A percentile compares a stretch with the other conserved stretches of the same genome.
These are phyloP conservation scores for Aphelinus certus DNA, from an alignment of 1,140 invertebrate species.

Conservation along the genomic window DNA sequence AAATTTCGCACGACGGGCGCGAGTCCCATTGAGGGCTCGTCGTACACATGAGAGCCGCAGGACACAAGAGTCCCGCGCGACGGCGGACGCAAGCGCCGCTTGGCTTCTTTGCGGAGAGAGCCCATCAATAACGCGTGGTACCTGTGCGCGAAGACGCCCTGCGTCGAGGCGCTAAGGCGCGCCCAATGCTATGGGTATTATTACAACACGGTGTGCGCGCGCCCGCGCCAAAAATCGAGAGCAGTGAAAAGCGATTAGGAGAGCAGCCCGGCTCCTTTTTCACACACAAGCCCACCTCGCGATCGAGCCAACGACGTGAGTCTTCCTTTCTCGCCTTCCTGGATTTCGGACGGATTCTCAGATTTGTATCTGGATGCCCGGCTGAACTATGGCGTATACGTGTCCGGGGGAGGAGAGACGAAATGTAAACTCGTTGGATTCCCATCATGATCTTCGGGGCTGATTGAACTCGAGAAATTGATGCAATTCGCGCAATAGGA, in stretches of 20 bases:
- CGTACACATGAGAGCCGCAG: not conserved
- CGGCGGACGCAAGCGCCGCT: not conserved
- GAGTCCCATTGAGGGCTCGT: not conserved
- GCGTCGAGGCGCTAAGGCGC: constrained; percentile 3
- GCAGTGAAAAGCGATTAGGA: constrained; percentile 3
- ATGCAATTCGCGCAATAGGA: no score
- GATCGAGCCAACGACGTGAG: constrained; percentile 4
- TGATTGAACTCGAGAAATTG: no score
- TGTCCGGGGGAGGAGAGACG: no score
- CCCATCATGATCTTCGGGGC: no score
- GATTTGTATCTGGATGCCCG: not conserved
- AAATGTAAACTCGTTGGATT: no score
- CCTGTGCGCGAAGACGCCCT: not conserved
- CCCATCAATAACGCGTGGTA: not conserved
- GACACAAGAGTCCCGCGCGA: not conserved
- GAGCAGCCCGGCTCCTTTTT: not conserved
- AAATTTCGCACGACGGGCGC: constrained; percentile 2
- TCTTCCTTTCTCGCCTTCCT: not conserved
- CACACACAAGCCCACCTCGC: not conserved
- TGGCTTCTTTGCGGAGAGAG: constrained; percentile 1
- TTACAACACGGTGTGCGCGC: not conserved
- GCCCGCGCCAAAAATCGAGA: constrained; percentile 3
- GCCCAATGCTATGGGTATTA: not conserved
- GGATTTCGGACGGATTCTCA: not conserved
- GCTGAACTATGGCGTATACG: no score